Conservation (phyloP, 1,140 invertebrate genomes). For the Antheraea mylitta region DNA sequence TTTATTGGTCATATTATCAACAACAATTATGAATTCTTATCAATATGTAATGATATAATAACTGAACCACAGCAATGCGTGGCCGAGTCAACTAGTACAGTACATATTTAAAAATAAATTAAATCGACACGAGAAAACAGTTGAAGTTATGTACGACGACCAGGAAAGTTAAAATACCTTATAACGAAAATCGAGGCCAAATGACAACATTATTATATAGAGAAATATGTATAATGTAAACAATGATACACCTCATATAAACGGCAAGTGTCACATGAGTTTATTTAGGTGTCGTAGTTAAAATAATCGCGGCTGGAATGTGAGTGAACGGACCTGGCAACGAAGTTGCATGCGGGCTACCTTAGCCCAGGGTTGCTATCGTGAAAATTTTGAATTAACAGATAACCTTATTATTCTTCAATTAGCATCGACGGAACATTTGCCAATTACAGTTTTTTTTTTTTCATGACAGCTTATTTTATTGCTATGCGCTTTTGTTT, state of each 20-base stretch:
- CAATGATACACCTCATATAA: background rate
- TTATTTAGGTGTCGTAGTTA: slow-evolving; percentile 10
- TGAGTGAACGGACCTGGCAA: background rate
- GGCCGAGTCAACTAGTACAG: too few relatives aligned
- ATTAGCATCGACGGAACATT: background rate
- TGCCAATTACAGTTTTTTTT: background rate
- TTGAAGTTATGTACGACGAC: too few relatives aligned
- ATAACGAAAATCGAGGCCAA: too few relatives aligned
- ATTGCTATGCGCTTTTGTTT: background rate
- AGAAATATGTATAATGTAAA: slow-evolving; percentile 11
- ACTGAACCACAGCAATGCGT: too few relatives aligned
- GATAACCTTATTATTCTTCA: background rate
- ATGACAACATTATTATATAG: background rate
- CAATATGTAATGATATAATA: too few relatives aligned
- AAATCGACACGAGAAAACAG: too few relatives aligned
- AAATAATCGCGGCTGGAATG: slow-evolving; percentile 9
- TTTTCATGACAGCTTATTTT: background rate
- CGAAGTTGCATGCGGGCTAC: slow-evolving; percentile 11
- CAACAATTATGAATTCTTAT: too few relatives aligned
- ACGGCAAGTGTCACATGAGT: slow-evolving; percentile 10
- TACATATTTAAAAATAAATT: too few relatives aligned
- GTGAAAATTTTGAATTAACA: background rate
- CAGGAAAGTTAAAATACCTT: too few relatives aligned
- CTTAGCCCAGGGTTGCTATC: slow-evolving; percentile 7
- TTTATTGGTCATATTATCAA: too few relatives aligned